Base-by-base conservation (phyloP, 35 echinoderm and acorn worm species). In the Ophioderma brevispina region DNA sequence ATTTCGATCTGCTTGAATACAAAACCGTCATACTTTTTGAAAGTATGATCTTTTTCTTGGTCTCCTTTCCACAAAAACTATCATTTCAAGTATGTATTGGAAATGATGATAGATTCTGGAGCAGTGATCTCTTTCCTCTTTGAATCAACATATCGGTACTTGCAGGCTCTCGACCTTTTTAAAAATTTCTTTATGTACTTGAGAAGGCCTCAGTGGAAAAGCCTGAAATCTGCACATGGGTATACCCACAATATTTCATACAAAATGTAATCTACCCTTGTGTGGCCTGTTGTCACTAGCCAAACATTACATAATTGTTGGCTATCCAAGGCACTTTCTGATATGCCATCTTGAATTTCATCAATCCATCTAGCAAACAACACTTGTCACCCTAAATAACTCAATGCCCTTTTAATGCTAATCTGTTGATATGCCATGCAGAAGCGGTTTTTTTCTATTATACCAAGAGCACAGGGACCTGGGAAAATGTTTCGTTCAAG, bases 251-350 rank as follows among this genome's bases (percentile, higher is more conserved):
- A 64, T 85, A 25, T 25, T 36, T 46, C 0, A 35, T 21, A 36
- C 18, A 13, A 85, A 64, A 15, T n/a, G n/a, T 85, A 17, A 70
- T 59, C 21, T 75, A 32, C n/a, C 21, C 32, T 35, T 38, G 32
- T 55, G 36, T 37, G 52, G 82, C n/a, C 82, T 14, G 46, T 85
- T 18, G 82, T 85, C 32, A 85, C 82, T 18, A 85, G 34, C 10
- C 52, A 63, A 63, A 14, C 31, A 25, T n/a, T n/a, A 36, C 35
- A 33, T 0, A 85, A 55, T 1, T 70, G 59, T 13, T 19, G n/a
- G 43, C 35, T 85, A 37, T 37, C 33, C 33, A 32, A 40, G 33
- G 59, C 59, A 70, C n/a, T 8, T 2, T 70, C n/a, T 30, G 10
- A 15, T 2, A 70, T 2, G 1, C 59, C 23, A 13, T 30, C 3